Percentiles rank a stretch among this genome's conserved stretches.
Evolutionary conservation across 2,888 invertebrate species (phyloP).

Genomic region (Meandrusa payeni): DNA sequence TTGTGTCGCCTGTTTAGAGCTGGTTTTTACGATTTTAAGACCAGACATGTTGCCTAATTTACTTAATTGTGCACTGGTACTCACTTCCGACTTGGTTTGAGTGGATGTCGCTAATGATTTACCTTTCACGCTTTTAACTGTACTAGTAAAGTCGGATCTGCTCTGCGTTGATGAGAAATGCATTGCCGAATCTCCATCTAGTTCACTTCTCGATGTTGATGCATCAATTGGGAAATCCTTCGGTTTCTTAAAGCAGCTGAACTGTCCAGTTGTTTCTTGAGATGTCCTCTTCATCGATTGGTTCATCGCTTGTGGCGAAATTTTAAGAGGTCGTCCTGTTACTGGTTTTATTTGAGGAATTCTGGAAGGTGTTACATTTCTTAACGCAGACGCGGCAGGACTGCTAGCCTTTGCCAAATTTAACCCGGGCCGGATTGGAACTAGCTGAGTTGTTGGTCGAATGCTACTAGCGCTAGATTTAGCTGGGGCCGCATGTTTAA

Average conservation of each 20-base stretch:
- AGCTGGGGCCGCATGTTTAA: constrained; percentile 38
- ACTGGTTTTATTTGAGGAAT: constrained; percentile 34
- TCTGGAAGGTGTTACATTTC: constrained; percentile 38
- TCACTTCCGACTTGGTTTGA: constrained; percentile 58
- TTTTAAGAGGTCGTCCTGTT: constrained; percentile 49
- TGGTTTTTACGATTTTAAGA: constrained; percentile 56
- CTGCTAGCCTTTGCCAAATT: constrained; percentile 34
- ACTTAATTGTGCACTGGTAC: constrained; percentile 51
- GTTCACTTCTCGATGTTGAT: constrained; percentile 31
- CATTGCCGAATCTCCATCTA: constrained; percentile 37
- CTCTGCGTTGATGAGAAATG: constrained; percentile 51
- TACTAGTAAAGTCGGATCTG: constrained; percentile 50
- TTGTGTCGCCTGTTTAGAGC: constrained; percentile 51
- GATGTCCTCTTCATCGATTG: constrained; percentile 44
- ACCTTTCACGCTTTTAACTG: constrained; percentile 54
- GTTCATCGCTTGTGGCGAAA: constrained; percentile 48
- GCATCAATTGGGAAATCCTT: constrained; percentile 60
- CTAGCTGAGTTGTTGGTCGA: constrained; percentile 45
- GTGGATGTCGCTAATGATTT: constrained; percentile 52
- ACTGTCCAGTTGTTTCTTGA: constrained; percentile 49
- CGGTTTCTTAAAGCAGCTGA: constrained; percentile 67
- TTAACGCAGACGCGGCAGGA: constrained; percentile 40
- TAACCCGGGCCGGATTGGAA: constrained; percentile 42
- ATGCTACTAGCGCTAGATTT: constrained; percentile 35
- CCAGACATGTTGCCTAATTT: constrained; percentile 55